These are phyloP conservation scores for Nothura maculosa DNA, from an alignment of 2,797 vertebrate genomes.

Conservation along the genomic window DNA sequence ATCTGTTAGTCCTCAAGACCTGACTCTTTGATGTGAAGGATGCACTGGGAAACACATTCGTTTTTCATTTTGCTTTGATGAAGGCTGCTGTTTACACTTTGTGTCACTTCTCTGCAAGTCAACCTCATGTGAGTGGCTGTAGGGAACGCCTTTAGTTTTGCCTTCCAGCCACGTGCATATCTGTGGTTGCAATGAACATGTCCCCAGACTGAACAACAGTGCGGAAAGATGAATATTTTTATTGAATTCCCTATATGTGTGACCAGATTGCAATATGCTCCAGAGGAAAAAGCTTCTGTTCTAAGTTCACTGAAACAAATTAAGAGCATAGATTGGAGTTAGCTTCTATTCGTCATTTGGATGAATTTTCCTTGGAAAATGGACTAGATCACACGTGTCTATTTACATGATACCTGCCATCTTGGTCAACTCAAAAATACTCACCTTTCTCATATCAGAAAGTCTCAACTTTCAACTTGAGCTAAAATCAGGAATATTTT, in stretches of 20 bases:
- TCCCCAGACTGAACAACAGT: neutral
- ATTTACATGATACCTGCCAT: rapidly evolving
- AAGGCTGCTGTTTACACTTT: constrained; percentile 12
- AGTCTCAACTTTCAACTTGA: neutral
- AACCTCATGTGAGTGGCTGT: neutral
- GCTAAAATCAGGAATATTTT: neutral
- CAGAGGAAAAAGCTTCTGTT: neutral
- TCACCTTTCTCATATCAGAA: neutral
- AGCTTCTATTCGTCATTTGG: rapidly evolving
- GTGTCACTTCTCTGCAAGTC: neutral
- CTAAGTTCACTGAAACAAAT: too few relatives aligned
- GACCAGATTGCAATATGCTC: neutral
- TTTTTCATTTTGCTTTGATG: neutral
- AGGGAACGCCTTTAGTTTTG: neutral
- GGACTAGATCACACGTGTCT: neutral
- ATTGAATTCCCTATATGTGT: rapidly evolving
- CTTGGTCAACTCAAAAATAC: neutral
- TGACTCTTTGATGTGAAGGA: constrained; percentile 57
- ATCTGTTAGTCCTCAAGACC: constrained; percentile 44
- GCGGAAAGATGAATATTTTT: neutral
- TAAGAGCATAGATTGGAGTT: rapidly evolving
- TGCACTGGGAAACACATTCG: neutral
- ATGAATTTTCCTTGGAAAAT: neutral
- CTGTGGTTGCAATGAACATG: neutral
- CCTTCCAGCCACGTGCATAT: rapidly evolving